A percentile compares a stretch with the other conserved stretches of the same genome.
These are phyloP conservation scores for Arothron firmamentum DNA, from an alignment of 2,113 vertebrate species.

Conservation along the genomic window DNA sequence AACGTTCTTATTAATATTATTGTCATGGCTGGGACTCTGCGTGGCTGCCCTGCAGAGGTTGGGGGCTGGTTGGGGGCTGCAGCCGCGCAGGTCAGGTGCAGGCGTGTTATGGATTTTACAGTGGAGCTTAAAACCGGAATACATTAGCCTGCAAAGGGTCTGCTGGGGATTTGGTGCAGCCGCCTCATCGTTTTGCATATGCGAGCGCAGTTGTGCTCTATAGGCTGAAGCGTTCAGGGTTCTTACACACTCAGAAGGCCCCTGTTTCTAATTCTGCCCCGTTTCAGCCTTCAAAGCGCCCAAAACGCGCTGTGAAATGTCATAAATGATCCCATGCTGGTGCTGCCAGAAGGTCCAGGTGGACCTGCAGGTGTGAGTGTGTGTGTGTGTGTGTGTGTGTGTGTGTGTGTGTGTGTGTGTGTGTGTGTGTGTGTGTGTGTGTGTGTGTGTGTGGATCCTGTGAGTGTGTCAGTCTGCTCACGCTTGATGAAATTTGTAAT, in stretches of 20 bases:
- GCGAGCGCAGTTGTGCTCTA: constrained; percentile 47
- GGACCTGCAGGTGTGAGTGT: not conserved
- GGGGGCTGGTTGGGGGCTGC: not conserved
- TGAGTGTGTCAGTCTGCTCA: constrained; percentile 24
- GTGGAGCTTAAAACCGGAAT: constrained; percentile 60
- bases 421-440: constrained; percentile 16
- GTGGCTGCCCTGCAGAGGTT: constrained; percentile 26
- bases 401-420: constrained; percentile 13
- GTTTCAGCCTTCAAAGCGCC: constrained; percentile 17
- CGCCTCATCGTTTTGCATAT: constrained; percentile 48
- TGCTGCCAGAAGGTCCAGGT: constrained; percentile 33
- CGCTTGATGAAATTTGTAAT: constrained; percentile 66
- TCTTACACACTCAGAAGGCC: constrained; percentile 17
- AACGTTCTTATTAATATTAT: constrained; percentile 16
- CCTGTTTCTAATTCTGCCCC: constrained; percentile 39
- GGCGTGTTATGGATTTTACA: constrained; percentile 43
- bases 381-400: constrained; percentile 13
- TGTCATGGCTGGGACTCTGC: constrained; percentile 12
- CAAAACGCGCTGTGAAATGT: constrained; percentile 57
- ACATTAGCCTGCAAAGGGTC: constrained; percentile 56
- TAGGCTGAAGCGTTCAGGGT: constrained; percentile 41
- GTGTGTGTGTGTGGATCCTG: constrained; percentile 21
- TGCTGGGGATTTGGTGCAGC: constrained; percentile 56
- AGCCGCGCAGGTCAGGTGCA: constrained; percentile 54
- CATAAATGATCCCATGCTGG: constrained; percentile 25